A percentile compares a stretch with the other conserved stretches of the same genome.
These are phyloP conservation scores for Harpalus rubripes DNA, from an alignment of 2,888 invertebrate genomes.

Conservation along the genomic window DNA sequence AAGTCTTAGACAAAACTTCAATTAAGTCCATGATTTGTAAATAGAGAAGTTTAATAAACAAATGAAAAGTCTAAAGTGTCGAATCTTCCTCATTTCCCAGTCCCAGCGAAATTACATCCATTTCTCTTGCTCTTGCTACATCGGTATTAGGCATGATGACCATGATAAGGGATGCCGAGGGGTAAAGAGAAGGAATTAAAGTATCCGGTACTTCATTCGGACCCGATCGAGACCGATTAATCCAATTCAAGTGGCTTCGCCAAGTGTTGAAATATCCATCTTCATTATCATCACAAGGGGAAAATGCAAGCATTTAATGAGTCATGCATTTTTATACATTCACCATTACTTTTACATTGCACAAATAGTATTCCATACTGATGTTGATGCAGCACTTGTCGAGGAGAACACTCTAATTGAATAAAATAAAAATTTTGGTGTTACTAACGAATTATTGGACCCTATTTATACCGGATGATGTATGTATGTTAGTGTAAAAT, in stretches of 20 bases:
- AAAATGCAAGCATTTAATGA: background rate
- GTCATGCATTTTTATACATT: background rate
- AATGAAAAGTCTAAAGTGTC: conserved; percentile 1
- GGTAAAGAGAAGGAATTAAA: conserved; percentile 37
- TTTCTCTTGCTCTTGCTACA: conserved; percentile 50
- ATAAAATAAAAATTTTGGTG: too few species aligned
- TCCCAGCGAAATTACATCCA: conserved; percentile 17
- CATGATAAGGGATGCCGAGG: background rate
- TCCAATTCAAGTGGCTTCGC: conserved; percentile 52
- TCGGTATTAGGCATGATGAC: conserved; percentile 25
- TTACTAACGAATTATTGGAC: too few species aligned
- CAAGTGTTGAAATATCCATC: conserved; percentile 64
- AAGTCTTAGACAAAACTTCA: background rate
- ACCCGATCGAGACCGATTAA: conserved; percentile 53
- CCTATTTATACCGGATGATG: too few species aligned
- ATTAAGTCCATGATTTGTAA: background rate
- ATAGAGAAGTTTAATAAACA: conserved; percentile 23
- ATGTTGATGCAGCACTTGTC: too few species aligned
- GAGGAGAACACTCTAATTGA: too few species aligned
- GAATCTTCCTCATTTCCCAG: conserved; percentile 5
- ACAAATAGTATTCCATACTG: background rate
- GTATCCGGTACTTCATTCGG: conserved; percentile 59
- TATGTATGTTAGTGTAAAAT: too few species aligned
- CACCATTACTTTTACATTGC: background rate
- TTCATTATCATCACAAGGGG: conserved; percentile 51